These are phyloP conservation scores for Cotesia typhae DNA, from an alignment of 1,140 invertebrate species.

Conservation along the genomic window DNA sequence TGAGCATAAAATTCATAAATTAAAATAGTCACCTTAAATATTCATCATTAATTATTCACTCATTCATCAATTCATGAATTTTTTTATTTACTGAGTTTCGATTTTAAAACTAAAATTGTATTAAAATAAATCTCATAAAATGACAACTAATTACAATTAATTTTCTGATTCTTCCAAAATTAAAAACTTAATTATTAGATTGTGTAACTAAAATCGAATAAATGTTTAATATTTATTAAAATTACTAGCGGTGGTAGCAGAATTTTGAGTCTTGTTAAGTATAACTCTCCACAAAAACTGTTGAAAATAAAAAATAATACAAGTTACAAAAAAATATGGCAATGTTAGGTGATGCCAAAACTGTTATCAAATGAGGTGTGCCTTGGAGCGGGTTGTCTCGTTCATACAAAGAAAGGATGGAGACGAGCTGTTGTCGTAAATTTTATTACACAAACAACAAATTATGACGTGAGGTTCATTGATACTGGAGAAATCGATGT, in stretches of 20 bases:
- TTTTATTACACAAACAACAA: conserved; percentile 44
- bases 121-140: conserved; percentile 32
- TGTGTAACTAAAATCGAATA: background rate
- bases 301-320: conserved; percentile 20
- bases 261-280: background rate
- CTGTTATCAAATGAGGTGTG: conserved; percentile 55
- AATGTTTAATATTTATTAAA: too few relatives aligned
- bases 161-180: too few relatives aligned
- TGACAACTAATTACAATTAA: conserved; percentile 40
- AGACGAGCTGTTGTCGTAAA: conserved; percentile 58
- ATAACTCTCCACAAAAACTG: background rate
- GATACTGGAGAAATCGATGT: conserved; percentile 66
- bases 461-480: conserved; percentile 63
- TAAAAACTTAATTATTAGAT: conserved; percentile 24
- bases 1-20: background rate
- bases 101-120: conserved; percentile 15
- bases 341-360: conserved; percentile 61
- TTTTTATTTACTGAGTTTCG: conserved; percentile 16
- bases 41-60: too few relatives aligned
- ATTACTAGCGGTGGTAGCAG: too few relatives aligned
- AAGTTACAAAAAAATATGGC: conserved; percentile 48
- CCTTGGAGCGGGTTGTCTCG: conserved; percentile 60
- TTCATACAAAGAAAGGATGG: conserved; percentile 56
- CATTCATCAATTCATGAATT: background rate
- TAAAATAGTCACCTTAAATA: too few relatives aligned